Evolutionary conservation across 2,797 vertebrate genomes (phyloP).

Genomic region (Myoxocephalus aenaeus): DNA sequence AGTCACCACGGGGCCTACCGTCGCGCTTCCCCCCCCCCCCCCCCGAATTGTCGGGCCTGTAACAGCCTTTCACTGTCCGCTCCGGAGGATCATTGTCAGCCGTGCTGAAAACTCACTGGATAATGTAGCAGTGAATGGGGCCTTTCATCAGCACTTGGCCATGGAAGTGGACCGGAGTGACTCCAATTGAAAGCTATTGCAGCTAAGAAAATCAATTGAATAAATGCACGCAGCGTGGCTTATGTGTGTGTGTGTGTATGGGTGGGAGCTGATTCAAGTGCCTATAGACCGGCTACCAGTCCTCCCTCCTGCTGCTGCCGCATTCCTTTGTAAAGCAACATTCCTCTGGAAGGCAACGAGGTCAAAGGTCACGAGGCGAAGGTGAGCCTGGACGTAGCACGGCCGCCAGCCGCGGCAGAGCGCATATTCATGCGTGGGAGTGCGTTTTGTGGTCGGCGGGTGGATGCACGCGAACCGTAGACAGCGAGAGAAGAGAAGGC

Average conservation of each 20-base stretch:
- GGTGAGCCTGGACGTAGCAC: conserved; percentile 2
- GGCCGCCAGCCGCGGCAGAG: neutral
- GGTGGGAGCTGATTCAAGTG: conserved; percentile 39
- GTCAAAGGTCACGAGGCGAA: conserved; percentile 60
- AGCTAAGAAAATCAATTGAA: conserved; percentile 72
- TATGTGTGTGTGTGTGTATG: conserved; percentile 13
- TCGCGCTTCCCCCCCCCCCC: neutral
- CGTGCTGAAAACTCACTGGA: conserved; percentile 61
- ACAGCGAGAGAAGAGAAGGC: neutral
- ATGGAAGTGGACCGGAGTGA: conserved; percentile 69
- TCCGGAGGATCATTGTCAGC: conserved; percentile 63
- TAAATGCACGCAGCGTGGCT: conserved; percentile 50
- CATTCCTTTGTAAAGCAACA: conserved; percentile 57
- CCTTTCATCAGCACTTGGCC: conserved; percentile 69
- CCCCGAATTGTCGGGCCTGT: conserved; percentile 25
- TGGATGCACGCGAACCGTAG: conserved; percentile 11
- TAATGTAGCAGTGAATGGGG: conserved; percentile 69
- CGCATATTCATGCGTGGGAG: neutral
- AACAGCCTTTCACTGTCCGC: conserved; percentile 63
- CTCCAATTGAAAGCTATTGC: conserved; percentile 71
- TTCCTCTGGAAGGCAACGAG: conserved; percentile 45
- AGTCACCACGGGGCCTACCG: conserved; percentile 16
- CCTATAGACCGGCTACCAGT: conserved; percentile 9
- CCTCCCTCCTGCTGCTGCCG: conserved; percentile 33
- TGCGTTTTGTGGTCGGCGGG: neutral